phyloP scores from a whole-genome alignment of 2,888 invertebrate species.

The Temnothorax ravouxi region DNA sequence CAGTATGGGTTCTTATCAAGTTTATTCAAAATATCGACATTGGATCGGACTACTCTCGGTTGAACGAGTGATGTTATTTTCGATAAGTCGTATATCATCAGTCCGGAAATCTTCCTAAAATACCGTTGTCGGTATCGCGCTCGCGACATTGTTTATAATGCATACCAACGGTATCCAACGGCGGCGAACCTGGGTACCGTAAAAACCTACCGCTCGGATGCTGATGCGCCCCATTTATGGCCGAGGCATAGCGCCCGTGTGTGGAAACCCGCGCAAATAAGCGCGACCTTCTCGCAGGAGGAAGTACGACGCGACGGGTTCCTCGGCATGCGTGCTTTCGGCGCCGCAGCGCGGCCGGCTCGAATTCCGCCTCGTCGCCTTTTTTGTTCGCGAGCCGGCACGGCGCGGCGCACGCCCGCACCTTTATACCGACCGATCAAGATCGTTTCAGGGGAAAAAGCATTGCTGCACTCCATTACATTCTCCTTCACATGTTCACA shows the following conservation, averaged over 20 bases:
- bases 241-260: constrained; percentile 23
- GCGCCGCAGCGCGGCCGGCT: constrained; percentile 52
- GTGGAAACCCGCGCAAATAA: constrained; percentile 55
- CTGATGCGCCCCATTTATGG: constrained; percentile 49
- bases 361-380: constrained; percentile 70
- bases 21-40: background rate
- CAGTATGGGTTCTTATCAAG: background rate
- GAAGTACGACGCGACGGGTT: constrained; percentile 33
- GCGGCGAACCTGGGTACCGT: constrained; percentile 30
- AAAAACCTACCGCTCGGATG: constrained; percentile 47
- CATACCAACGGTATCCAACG: constrained; percentile 7
- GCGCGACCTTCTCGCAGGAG: constrained; percentile 36
- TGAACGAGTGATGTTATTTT: background rate
- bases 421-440: background rate
- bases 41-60: background rate
- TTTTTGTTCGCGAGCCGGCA: constrained; percentile 53
- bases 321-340: constrained; percentile 45
- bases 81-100: background rate
- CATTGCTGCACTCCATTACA: background rate
- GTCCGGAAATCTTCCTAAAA: background rate
- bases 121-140: background rate
- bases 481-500: background rate
- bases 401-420: background rate
- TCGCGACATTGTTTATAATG: constrained; percentile 10
- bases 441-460: background rate